Evolutionary conservation across 1,140 invertebrate genomes (phyloP), one percentile per base, ranked within the genome.

Genomic region (Bombus confusus): DNA sequence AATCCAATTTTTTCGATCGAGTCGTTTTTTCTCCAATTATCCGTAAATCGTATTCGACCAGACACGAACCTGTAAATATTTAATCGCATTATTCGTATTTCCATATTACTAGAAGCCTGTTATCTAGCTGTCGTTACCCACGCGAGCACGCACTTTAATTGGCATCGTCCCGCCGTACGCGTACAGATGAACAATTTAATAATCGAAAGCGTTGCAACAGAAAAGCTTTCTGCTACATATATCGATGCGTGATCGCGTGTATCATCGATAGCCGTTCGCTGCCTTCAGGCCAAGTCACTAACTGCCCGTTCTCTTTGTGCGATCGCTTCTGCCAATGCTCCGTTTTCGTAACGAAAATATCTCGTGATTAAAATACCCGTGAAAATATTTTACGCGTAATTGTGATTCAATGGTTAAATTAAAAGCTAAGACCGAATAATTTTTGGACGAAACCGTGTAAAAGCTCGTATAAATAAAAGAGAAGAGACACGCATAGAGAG

Each of bases 31-130:
- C 69, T 43, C 10, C 43, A 71, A 62, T 37, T 47, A 80, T 78
- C 78, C 41, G 73, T 85, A 89, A 90, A 71, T 78, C 81, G 47
- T 73, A 76, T 74, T 82, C 69, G 78, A 87, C 81, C 78, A 87
- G 85, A 82, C 79, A 71, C 69, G 34, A 47, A 64, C 66, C 57
- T 62, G 47, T 90, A 89, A 89, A 85, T 82, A 83, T 75, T 89
- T 90, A 90, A 90, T 90, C 88, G 78, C 88, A 88, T 90, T 90
- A 90, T 90, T 81, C 6, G 18, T 22, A 52, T 52, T 52, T 52
- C 47, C 47, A 22, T 52, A 22, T 52, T 52, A 52, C 47, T 76
- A 74, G 85, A 59, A 85, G 80, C 81, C 79, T 75, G 85, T 89
- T 90, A 90, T 87, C 88, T 87, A 87, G 69, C 88, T 85, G 85